A percentile compares a stretch with the other conserved stretches of the same genome.
phyloP scores from a whole-genome alignment of 2,113 vertebrate genomes.

The Tenrec ecaudatus region DNA sequence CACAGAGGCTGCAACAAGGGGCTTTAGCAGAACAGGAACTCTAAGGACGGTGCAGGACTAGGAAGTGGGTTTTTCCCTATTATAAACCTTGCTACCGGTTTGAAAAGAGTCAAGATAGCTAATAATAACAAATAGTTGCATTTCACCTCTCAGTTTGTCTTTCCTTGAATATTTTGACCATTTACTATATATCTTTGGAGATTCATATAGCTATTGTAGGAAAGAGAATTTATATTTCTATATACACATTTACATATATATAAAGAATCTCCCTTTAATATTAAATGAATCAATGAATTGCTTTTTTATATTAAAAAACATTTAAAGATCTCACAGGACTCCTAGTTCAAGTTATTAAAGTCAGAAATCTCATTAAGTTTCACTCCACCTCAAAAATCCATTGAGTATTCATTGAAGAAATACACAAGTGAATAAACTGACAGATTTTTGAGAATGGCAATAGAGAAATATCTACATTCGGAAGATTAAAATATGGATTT shows the following conservation, averaged over 20 bases:
- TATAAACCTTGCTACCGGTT: too few relatives aligned
- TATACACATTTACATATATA: too few relatives aligned
- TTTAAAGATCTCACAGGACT: constrained; percentile 36
- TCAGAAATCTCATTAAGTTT: constrained; percentile 64
- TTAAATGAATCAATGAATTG: constrained; percentile 33
- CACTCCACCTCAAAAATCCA: constrained; percentile 24
- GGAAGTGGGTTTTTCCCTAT: too few relatives aligned
- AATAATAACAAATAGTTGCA: too few relatives aligned
- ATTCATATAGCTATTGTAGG: background rate
- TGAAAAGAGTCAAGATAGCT: too few relatives aligned
- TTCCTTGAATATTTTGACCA: too few relatives aligned
- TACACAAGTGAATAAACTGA: constrained; percentile 35
- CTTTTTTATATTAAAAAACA: constrained; percentile 38
- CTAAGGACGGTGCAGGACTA: too few relatives aligned
- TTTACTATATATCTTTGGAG: background rate
- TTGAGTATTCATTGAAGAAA: constrained; percentile 44
- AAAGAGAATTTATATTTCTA: background rate
- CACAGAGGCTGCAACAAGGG: too few relatives aligned
- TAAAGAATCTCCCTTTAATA: background rate
- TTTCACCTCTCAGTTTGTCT: too few relatives aligned
- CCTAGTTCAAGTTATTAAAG: constrained; percentile 38
- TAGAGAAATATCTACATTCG: constrained; percentile 50
- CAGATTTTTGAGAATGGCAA: constrained; percentile 49
- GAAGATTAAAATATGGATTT: constrained; percentile 59
- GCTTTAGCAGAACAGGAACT: background rate